Conservation (phyloP, 2,113 vertebrate genomes). For the Crocuta crocuta region DNA sequence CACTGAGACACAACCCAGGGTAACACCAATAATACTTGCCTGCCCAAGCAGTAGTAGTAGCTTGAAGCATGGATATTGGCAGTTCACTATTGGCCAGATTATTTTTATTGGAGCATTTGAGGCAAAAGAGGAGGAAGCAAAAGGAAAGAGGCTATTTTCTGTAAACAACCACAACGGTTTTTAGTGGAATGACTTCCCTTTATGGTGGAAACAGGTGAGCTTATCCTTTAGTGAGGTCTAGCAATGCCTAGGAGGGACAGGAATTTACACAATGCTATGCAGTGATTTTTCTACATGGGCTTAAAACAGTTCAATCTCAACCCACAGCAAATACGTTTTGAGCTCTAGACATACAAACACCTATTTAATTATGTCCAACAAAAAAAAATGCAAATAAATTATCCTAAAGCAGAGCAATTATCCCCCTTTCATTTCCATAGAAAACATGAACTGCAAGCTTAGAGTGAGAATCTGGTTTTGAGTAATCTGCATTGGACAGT, state of each 20-base stretch:
- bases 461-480: background rate
- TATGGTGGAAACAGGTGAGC: background rate
- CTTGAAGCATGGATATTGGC: background rate
- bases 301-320: background rate
- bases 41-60: fast-evolving
- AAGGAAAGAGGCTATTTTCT: background rate
- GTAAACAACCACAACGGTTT: background rate
- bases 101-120: background rate
- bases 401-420: background rate
- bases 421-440: background rate
- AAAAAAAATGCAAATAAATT: slow-evolving; percentile 28
- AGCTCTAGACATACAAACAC: background rate
- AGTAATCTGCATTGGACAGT: background rate
- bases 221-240: background rate
- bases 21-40: background rate
- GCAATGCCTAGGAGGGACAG: background rate
- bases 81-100: background rate
- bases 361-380: background rate
- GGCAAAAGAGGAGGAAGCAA: background rate
- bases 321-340: background rate
- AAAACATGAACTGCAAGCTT: background rate
- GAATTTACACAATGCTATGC: background rate
- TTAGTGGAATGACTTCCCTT: background rate
- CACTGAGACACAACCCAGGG: background rate
- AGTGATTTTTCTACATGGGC: background rate